Evolutionary conservation across 1,140 invertebrate genomes (phyloP).

Genomic region (Lasaia peninsularis): DNA sequence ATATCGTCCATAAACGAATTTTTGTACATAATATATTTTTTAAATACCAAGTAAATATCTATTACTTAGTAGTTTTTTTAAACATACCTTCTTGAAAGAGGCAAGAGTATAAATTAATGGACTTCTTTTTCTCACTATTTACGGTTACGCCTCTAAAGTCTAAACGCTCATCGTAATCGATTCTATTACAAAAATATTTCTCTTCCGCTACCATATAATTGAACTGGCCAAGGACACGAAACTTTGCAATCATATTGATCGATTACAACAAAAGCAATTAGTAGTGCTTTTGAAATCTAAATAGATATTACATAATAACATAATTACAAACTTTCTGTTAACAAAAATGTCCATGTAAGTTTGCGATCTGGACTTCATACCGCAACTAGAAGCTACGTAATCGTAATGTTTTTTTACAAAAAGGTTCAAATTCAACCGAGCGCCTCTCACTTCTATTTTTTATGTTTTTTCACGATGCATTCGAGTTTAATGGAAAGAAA

Average conservation of each 20-base stretch:
- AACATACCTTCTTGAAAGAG: too few species aligned
- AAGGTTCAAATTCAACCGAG: slow-evolving; percentile 25
- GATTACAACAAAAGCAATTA: slow-evolving; percentile 7
- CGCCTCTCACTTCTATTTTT: slow-evolving; percentile 45
- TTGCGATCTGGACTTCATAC: background rate
- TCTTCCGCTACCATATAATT: slow-evolving; percentile 4
- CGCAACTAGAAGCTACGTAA: background rate
- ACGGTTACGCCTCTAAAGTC: too few species aligned
- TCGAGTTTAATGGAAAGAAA: slow-evolving; percentile 12
- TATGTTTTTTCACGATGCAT: slow-evolving; percentile 34
- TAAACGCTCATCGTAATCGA: background rate
- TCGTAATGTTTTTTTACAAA: slow-evolving; percentile 13
- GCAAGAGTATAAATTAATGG: too few species aligned
- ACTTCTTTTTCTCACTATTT: too few species aligned
- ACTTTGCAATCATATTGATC: background rate
- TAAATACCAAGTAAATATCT: too few species aligned
- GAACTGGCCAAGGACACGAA: slow-evolving; percentile 2
- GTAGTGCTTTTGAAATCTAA: background rate
- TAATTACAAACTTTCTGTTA: slow-evolving; percentile 2
- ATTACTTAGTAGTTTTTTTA: too few species aligned
- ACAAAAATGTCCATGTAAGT: slow-evolving; percentile 2
- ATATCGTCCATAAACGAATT: too few species aligned
- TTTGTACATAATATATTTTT: too few species aligned
- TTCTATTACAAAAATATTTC: slow-evolving; percentile 2
- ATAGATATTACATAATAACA: slow-evolving; percentile 13